A percentile compares a stretch with the other conserved stretches of the same genome.
Conservation (phyloP, 2,888 invertebrate genomes). For the Drosophila aldrichi region DNA sequence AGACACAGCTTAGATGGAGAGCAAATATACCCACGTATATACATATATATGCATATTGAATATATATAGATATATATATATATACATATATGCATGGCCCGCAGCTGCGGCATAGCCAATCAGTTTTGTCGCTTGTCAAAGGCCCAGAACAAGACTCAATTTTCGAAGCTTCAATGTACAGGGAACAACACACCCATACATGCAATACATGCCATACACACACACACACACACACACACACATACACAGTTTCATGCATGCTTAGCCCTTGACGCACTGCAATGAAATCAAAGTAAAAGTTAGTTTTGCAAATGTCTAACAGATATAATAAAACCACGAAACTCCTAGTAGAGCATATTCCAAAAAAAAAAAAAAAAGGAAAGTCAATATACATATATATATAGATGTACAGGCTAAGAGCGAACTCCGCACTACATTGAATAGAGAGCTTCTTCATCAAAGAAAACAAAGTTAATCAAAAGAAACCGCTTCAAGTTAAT, state of each 20-base stretch:
- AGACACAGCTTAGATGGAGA: background rate
- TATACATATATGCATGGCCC: background rate
- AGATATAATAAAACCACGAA: background rate
- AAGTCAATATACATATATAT: too few species aligned
- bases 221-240: background rate
- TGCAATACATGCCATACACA: background rate
- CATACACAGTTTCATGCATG: background rate
- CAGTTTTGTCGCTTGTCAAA: slow-evolving; percentile 43
- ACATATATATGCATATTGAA: background rate
- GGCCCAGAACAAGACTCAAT: slow-evolving; percentile 38
- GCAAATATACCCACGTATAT: background rate
- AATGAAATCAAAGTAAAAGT: background rate
- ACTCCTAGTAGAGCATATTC: background rate
- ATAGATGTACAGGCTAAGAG: too few species aligned
- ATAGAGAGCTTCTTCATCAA: too few species aligned
- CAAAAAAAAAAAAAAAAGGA: too few species aligned
- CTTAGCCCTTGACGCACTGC: background rate
- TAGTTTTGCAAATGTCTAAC: background rate
- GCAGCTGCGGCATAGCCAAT: slow-evolving; percentile 25
- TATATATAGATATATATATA: background rate
- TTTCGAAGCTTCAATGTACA: background rate
- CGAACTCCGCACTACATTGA: too few species aligned
- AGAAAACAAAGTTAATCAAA: too few species aligned
- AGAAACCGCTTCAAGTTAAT: too few species aligned
- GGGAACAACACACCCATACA: too few species aligned